Conservation (phyloP, 1,140 invertebrate species). For the Colletes latitarsis region DNA sequence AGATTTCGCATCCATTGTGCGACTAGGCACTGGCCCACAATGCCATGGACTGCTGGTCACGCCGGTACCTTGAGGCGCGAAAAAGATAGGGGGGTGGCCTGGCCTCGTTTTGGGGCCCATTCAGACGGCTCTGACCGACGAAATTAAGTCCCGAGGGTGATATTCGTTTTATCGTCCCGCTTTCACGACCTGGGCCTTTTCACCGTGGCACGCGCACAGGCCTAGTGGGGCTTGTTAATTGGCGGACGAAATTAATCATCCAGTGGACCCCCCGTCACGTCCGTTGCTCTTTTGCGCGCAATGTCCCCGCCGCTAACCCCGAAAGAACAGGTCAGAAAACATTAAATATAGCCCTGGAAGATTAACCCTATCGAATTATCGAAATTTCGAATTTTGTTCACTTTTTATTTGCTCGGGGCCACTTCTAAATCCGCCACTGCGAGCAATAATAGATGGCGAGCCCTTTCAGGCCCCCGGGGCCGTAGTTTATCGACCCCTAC, state of each 20-base stretch:
- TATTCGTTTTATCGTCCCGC: neutral
- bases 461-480: no score
- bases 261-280: neutral
- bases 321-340: no score
- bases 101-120: constrained; percentile 3
- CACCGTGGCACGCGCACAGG: constrained; percentile 12
- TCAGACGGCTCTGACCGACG: neutral
- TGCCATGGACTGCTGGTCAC: no score
- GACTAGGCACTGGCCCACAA: neutral
- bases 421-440: no score
- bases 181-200: neutral
- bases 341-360: no score
- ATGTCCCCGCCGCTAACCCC: no score
- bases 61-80: neutral
- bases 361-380: no score
- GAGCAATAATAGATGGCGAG: no score
- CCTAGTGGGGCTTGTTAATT: constrained; percentile 20
- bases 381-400: no score
- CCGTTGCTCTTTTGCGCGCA: constrained; percentile 10
- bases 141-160: constrained; percentile 13
- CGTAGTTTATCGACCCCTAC: neutral
- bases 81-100: constrained; percentile 1
- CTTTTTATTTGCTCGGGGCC: no score
- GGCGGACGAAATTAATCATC: constrained; percentile 37
- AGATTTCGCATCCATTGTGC: constrained; percentile 39